Evolutionary conservation across 2,113 vertebrate species (phyloP).

Genomic region (Mesembrinibis cayennensis): DNA sequence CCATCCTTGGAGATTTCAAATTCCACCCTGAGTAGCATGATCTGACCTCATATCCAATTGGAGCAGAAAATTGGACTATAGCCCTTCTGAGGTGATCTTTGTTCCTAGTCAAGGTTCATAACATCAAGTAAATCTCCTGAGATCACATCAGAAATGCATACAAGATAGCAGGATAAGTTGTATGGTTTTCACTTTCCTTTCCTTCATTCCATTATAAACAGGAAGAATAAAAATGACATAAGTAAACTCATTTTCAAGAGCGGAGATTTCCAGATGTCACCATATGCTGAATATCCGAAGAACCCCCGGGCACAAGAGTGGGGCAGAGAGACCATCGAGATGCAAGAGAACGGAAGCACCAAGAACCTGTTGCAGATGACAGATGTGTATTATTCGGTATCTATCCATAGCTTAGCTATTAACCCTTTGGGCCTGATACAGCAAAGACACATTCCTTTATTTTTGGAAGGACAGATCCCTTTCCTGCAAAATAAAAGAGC

Average conservation of each 20-base stretch:
- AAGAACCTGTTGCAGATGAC: conserved; percentile 98
- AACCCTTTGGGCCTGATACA: not conserved
- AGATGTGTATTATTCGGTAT: conserved; percentile 94
- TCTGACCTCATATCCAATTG: not conserved
- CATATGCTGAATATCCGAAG: conserved; percentile 93
- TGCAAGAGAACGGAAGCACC: conserved; percentile 99
- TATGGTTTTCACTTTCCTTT: conserved; percentile 26
- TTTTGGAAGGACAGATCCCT: not conserved
- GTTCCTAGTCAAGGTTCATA: not conserved
- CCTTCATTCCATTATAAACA: conserved; percentile 65
- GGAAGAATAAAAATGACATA: conserved; percentile 97
- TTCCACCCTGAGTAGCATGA: not conserved
- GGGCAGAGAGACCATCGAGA: conserved; percentile 95
- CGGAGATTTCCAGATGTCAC: conserved; percentile 95
- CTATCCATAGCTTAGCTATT: conserved; percentile 26
- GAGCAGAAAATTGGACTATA: not conserved
- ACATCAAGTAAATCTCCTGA: not conserved
- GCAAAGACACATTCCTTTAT: not conserved
- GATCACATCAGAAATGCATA: not conserved
- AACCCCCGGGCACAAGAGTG: conserved; percentile 91
- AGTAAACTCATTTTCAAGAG: conserved; percentile 99
- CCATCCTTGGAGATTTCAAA: not conserved
- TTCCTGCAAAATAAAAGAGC: not conserved
- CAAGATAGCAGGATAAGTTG: not conserved
- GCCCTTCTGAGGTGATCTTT: not conserved